phyloP scores from a whole-genome alignment of 2,888 invertebrate species.

The Agonopterix subpropinquella region DNA sequence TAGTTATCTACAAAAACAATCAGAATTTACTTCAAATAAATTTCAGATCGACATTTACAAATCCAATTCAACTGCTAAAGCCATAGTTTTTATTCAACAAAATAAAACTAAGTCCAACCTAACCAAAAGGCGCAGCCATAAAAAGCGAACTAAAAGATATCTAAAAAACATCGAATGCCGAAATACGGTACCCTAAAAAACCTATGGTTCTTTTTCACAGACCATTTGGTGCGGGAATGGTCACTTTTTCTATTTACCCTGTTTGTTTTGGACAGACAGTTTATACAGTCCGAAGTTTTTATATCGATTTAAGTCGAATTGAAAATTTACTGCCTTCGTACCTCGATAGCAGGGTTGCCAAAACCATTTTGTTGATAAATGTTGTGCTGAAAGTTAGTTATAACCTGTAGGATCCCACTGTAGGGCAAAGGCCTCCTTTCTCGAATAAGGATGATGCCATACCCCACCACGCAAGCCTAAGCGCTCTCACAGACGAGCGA shows the following conservation, averaged over 20 bases:
- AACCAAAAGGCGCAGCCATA: slow-evolving; percentile 3
- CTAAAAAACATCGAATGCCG: background rate
- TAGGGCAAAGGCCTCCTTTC: no score
- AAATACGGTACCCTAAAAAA: slow-evolving; percentile 25
- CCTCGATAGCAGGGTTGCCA: no score
- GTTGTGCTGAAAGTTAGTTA: no score
- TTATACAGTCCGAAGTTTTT: slow-evolving; percentile 34
- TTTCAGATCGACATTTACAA: slow-evolving; percentile 2
- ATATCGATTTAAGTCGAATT: slow-evolving; percentile 42
- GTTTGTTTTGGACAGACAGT: slow-evolving; percentile 41
- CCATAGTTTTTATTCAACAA: slow-evolving; percentile 15
- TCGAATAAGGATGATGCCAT: no score
- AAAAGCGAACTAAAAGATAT: no score
- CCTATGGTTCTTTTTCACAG: slow-evolving; percentile 49
- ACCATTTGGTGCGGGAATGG: slow-evolving; percentile 48
- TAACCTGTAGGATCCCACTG: no score
- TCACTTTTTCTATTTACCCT: slow-evolving; percentile 38
- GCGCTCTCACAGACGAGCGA: no score
- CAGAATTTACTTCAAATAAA: no score
- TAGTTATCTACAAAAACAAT: no score
- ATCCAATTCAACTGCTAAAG: slow-evolving; percentile 19
- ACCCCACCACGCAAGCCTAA: no score
- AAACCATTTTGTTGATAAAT: no score
- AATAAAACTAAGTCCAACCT: slow-evolving; percentile 6
- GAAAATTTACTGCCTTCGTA: slow-evolving; percentile 21